These are phyloP conservation scores for Hermaeophaga mercurialis DNA, from an alignment of 2,888 invertebrate genomes.

Conservation along the genomic window DNA sequence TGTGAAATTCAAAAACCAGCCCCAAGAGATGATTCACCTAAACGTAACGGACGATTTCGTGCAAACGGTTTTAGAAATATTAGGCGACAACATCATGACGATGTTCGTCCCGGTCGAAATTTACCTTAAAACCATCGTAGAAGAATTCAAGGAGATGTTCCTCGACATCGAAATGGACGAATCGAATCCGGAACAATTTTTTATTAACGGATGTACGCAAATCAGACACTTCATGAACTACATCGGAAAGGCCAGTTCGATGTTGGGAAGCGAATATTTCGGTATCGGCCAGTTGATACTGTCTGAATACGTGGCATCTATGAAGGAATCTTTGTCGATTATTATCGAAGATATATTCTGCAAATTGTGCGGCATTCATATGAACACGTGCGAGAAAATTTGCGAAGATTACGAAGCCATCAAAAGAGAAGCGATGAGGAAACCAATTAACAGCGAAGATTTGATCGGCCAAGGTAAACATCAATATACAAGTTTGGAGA, in stretches of 20 bases:
- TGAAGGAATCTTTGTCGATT: constrained; percentile 64
- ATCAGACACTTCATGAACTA: constrained; percentile 67
- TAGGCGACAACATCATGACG: constrained; percentile 60
- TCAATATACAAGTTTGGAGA: neutral
- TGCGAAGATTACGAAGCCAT: constrained; percentile 76
- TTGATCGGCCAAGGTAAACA: constrained; percentile 75
- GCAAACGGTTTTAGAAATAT: constrained; percentile 60
- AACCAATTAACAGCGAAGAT: constrained; percentile 80
- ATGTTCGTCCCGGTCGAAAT: constrained; percentile 64
- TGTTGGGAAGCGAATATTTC: constrained; percentile 72
- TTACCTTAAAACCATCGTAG: constrained; percentile 62
- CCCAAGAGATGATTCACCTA: constrained; percentile 42
- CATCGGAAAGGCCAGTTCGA: constrained; percentile 65
- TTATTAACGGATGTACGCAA: constrained; percentile 66
- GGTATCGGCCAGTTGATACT: constrained; percentile 68
- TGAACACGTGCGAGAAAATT: constrained; percentile 69
- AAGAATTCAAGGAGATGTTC: constrained; percentile 59
- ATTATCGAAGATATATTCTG: constrained; percentile 67
- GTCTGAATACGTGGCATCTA: constrained; percentile 65
- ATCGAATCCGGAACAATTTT: constrained; percentile 56
- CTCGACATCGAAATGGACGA: constrained; percentile 8
- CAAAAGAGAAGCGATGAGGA: constrained; percentile 68
- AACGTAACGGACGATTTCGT: constrained; percentile 49
- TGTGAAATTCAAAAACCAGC: constrained; percentile 39
- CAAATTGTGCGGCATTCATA: constrained; percentile 68